Conservation (phyloP, 2,113 vertebrate genomes). For the Diphyllodes magnificus region DNA sequence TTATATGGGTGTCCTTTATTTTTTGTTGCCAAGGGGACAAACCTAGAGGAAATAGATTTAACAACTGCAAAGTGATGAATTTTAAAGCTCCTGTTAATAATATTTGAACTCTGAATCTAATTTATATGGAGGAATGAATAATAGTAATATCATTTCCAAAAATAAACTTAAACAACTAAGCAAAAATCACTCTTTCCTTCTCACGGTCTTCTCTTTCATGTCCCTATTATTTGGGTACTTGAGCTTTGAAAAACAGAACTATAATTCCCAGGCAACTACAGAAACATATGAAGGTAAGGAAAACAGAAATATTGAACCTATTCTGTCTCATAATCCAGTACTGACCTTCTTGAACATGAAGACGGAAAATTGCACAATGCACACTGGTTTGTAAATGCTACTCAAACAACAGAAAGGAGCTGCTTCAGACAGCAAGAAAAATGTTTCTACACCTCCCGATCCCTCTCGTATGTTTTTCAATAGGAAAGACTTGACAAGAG, state of each 20-base stretch:
- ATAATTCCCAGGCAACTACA: neutral
- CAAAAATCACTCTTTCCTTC: neutral
- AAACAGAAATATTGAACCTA: neutral
- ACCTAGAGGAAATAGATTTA: slow-evolving; percentile 15
- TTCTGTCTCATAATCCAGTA: neutral
- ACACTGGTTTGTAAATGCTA: neutral
- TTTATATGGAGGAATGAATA: neutral
- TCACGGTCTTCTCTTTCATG: neutral
- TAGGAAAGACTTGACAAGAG: neutral
- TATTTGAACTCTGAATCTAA: slow-evolving; percentile 2
- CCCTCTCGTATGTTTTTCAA: neutral
- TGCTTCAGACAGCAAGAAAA: neutral
- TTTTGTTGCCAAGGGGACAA: slow-evolving; percentile 7
- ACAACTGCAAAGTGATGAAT: neutral
- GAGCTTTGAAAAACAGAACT: neutral
- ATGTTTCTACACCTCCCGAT: fast-evolving
- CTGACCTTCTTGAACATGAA: neutral
- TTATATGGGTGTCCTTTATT: neutral
- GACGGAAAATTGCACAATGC: neutral
- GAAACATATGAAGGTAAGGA: neutral
- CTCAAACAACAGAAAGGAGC: neutral
- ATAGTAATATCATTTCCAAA: neutral
- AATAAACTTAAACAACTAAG: neutral
- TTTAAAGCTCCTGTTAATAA: neutral
- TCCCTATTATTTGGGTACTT: neutral